Evolutionary conservation across 2,888 invertebrate species (phyloP).

Genomic region (Ellobium chinense): DNA sequence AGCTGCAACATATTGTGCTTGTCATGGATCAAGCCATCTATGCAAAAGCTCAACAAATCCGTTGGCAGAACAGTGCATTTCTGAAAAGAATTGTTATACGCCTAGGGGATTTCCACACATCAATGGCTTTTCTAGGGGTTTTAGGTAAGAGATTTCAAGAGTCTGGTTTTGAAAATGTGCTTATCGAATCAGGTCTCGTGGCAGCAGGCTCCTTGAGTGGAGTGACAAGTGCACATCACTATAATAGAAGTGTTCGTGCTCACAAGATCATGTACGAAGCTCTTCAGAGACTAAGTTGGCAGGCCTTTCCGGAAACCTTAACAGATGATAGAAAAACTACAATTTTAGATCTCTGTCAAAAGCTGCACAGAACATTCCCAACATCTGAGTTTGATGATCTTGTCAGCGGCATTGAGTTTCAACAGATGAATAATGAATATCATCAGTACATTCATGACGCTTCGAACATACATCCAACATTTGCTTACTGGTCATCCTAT

Average conservation of each 20-base stretch:
- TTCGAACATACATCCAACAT: not conserved
- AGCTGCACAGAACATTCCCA: not conserved
- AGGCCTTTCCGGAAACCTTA: not conserved
- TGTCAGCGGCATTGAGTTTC: not conserved
- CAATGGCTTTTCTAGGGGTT: conserved; percentile 34
- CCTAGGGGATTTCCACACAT: conserved; percentile 52
- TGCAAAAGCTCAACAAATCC: conserved; percentile 49
- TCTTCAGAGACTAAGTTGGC: conserved; percentile 31
- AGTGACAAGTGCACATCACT: conserved; percentile 41
- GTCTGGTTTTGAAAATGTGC: conserved; percentile 51
- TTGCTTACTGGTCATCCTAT: conserved; percentile 38
- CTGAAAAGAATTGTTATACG: conserved; percentile 39
- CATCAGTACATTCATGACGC: not conserved
- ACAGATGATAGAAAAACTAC: not conserved
- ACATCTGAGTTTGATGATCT: not conserved
- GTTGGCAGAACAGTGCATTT: conserved; percentile 40
- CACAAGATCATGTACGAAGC: conserved; percentile 50
- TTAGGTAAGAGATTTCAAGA: conserved; percentile 55
- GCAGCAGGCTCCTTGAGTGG: conserved; percentile 51
- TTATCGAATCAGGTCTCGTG: conserved; percentile 51
- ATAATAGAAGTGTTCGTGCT: conserved; percentile 47
- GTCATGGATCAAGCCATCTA: conserved; percentile 55
- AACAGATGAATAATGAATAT: conserved; percentile 4
- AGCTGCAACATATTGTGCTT: conserved; percentile 41
- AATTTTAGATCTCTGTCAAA: not conserved